Evolutionary conservation across 2,888 invertebrate genomes (phyloP).

Genomic region (Microplitis manilae): DNA sequence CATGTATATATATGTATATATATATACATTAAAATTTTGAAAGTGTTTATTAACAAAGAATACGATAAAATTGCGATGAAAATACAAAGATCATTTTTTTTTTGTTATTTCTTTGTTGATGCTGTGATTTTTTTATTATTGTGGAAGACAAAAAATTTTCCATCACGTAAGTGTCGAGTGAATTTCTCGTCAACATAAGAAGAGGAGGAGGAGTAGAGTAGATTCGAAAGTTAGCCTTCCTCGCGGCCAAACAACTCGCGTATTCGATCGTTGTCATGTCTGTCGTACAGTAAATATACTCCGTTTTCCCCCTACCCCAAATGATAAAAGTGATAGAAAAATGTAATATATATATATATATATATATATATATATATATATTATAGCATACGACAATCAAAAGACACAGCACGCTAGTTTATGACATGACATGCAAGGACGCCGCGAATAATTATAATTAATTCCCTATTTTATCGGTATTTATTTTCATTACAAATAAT

Average conservation of each 20-base stretch:
- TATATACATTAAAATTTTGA: too few relatives aligned
- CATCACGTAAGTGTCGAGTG: conserved; percentile 57
- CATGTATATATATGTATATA: too few relatives aligned
- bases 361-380: conserved; percentile 17
- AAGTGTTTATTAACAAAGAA: too few relatives aligned
- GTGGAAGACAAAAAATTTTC: conserved; percentile 58
- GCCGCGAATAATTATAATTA: conserved; percentile 27
- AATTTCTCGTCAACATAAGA: conserved; percentile 55
- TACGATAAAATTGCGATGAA: too few relatives aligned
- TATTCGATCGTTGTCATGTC: conserved; percentile 22
- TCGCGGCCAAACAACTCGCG: conserved; percentile 25
- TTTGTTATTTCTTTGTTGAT: conserved; percentile 8
- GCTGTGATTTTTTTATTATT: neutral
- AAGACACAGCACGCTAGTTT: neutral
- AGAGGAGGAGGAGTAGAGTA: conserved; percentile 42
- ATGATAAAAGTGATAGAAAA: conserved; percentile 26
- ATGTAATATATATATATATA: conserved; percentile 9
- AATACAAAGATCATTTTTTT: neutral
- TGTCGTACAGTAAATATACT: conserved; percentile 7
- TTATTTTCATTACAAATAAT: conserved; percentile 14
- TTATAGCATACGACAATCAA: neutral
- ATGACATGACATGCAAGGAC: conserved; percentile 22
- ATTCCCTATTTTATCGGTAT: conserved; percentile 19
- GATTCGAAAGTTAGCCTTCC: conserved; percentile 47
- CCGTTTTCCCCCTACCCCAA: neutral